Conservation (phyloP, 2,797 vertebrate species). For the Telmatherina bonti region DNA sequence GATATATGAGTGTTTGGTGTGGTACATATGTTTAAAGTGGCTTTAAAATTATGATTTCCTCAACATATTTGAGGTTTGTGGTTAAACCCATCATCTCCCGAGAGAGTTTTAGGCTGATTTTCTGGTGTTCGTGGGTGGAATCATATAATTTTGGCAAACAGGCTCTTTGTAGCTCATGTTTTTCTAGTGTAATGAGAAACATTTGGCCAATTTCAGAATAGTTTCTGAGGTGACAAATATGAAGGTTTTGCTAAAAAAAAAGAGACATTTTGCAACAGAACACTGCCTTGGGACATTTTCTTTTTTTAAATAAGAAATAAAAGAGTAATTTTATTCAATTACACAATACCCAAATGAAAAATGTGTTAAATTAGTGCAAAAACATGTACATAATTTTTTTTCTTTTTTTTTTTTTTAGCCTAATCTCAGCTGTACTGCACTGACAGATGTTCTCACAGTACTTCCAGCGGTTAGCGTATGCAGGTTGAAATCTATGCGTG, state of each 20-base stretch:
- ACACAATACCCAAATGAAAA: not conserved
- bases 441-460: slow-evolving; percentile 4
- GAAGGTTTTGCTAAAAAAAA: not conserved
- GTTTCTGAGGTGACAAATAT: slow-evolving; percentile 39
- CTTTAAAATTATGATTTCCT: slow-evolving; percentile 46
- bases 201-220: slow-evolving; percentile 21
- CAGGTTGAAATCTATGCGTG: slow-evolving; percentile 6
- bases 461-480: slow-evolving; percentile 7
- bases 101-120: slow-evolving; percentile 44
- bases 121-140: slow-evolving; percentile 43
- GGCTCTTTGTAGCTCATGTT: slow-evolving; percentile 30
- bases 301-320: not conserved
- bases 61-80: slow-evolving; percentile 61
- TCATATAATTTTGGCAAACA: slow-evolving; percentile 42
- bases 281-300: not conserved
- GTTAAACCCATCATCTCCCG: slow-evolving; percentile 30
- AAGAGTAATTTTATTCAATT: not conserved
- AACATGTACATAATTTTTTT: not conserved
- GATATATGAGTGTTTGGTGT: slow-evolving; percentile 46
- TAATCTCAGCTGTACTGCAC: slow-evolving; percentile 11
- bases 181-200: slow-evolving; percentile 44
- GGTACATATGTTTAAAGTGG: slow-evolving; percentile 53
- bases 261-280: too few relatives aligned
- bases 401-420: too few relatives aligned
- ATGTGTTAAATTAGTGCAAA: not conserved